Evolutionary conservation across 2,888 invertebrate genomes (phyloP).

Genomic region (Caenorhabditis macrosperma): DNA sequence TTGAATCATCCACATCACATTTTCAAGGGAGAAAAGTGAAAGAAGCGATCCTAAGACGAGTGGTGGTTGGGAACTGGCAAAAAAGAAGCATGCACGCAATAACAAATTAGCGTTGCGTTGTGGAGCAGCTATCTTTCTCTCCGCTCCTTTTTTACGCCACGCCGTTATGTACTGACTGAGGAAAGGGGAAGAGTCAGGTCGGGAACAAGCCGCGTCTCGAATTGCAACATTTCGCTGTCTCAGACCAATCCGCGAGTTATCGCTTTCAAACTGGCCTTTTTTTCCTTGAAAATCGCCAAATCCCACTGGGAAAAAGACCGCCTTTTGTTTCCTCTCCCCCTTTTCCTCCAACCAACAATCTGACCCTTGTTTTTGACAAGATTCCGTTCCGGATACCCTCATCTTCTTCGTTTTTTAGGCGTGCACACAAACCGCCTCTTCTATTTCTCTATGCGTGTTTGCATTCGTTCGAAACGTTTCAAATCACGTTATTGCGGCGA

Average conservation of each 20-base stretch:
- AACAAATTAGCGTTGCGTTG: conserved; percentile 50
- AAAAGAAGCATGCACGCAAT: conserved; percentile 53
- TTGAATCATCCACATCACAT: background rate
- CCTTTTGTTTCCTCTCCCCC: conserved; percentile 12
- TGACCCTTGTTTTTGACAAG: conserved; percentile 42
- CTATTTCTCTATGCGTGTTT: background rate
- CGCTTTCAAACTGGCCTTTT: background rate
- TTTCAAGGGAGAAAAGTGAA: conserved; percentile 4
- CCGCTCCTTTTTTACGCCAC: conserved; percentile 5
- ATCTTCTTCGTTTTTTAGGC: conserved; percentile 27
- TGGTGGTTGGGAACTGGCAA: conserved; percentile 12
- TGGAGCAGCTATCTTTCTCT: conserved; percentile 26
- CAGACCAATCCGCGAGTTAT: conserved; percentile 10
- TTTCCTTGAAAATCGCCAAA: conserved; percentile 28
- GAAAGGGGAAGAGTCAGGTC: conserved; percentile 16
- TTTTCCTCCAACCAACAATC: conserved; percentile 10
- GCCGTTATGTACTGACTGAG: conserved; percentile 19
- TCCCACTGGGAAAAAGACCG: conserved; percentile 26
- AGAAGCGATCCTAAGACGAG: conserved; percentile 1
- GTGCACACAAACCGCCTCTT: background rate
- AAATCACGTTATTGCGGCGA: conserved; percentile 23
- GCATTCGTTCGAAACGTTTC: conserved; percentile 40
- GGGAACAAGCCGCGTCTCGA: conserved; percentile 17
- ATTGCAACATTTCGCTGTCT: conserved; percentile 17
- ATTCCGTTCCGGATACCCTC: conserved; percentile 56